Base-by-base conservation (phyloP, 2,888 invertebrate species). In the Agriopis leucophaearia region DNA sequence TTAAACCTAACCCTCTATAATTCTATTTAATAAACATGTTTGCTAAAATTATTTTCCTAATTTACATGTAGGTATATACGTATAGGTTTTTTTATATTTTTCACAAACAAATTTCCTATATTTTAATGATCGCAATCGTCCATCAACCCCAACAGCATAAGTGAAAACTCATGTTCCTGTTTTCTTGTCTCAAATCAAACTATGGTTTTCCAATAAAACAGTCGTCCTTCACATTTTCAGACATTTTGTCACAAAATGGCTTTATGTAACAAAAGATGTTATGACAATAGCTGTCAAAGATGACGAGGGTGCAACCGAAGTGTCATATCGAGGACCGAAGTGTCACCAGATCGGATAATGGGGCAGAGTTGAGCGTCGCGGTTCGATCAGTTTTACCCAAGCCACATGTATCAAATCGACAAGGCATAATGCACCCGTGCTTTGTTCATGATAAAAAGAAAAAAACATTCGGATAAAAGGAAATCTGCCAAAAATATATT, bases 281-380 rank as follows among this genome's bases (percentile, higher is more conserved):
- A 68, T 78, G 81, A 81, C 79, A 81, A 75, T 74, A 63, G 74
- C 76, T 81, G 82, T 83, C 85, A 81, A 75, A 71, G 59, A 62
- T 86, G 88, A 88, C 74, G 79, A 87, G 86, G 88, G 88, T 87
- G 74, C 75, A 78, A 65, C 66, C 71, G 67, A 76, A 74, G 73
- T 74, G 72, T 74, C 74, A 74, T 83, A 81, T 79, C 79, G 75
- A 70, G 66, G 77, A 74, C 70, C 72, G 73, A 78, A 79, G 73
- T 81, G 81, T 78, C 81, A 77, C 73, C 72, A 62, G 71, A 77
- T 74, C 73, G 51, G 73, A 78, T 82, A 80, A 79, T 75, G 77
- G 77, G 78, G 72, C 77, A 79, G 75, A 79, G 78, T 76, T 77
- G 72, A 74, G 61, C 66, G 68, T 47, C 64, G 52, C 8, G 52